Conservation (phyloP, 2,797 vertebrate genomes). For the Miichthys miiuy region DNA sequence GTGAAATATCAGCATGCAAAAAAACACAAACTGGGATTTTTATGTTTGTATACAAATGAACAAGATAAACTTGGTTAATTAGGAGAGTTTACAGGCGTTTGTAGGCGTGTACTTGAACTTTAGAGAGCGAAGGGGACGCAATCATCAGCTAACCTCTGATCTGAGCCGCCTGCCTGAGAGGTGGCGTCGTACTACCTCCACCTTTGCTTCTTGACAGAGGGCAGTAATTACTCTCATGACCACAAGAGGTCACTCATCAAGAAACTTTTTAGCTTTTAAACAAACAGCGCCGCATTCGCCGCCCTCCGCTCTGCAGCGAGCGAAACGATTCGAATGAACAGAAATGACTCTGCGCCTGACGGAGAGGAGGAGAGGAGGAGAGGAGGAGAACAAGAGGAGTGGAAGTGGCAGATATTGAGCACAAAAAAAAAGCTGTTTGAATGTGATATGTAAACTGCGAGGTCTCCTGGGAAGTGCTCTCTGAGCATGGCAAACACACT, state of each 20-base stretch:
- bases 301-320: constrained; percentile 27
- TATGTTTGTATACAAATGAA: neutral
- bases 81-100: neutral
- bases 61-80: neutral
- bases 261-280: constrained; percentile 20
- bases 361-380: constrained; percentile 39
- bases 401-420: constrained; percentile 71
- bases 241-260: constrained; percentile 65
- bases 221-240: constrained; percentile 25
- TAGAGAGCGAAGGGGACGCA: neutral
- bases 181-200: neutral
- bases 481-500: constrained; percentile 59
- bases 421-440: constrained; percentile 76
- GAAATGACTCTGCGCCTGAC: constrained; percentile 24
- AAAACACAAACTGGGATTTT: neutral
- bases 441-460: constrained; percentile 80
- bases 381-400: constrained; percentile 13
- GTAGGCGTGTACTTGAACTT: neutral
- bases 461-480: constrained; percentile 75
- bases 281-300: constrained; percentile 3
- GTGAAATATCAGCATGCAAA: neutral
- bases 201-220: neutral
- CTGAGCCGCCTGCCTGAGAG: neutral
- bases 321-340: constrained; percentile 36
- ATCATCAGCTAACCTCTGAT: neutral